Evolutionary conservation across 1,140 invertebrate species (phyloP), one percentile per base, ranked within the genome.

Genomic region (Pseudoatta argentina): DNA sequence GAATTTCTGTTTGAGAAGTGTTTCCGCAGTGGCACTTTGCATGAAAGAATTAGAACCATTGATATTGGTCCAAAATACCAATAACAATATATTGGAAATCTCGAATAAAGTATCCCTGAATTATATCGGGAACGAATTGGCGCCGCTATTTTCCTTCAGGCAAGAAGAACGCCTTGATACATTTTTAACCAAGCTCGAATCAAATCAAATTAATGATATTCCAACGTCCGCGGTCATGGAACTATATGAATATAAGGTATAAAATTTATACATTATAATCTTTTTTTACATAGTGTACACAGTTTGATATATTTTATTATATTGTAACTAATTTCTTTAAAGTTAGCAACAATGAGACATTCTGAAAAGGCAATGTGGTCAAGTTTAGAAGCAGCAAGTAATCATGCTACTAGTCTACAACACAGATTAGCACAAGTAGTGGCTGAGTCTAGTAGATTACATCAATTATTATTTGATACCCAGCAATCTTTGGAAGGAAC

Each of bases 141-240:
- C 86, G 12, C 91, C 94, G 7, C 92, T 96, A 24, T 92, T 94
- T 82, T 92, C 94, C 3, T 93, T 95, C 0, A 90, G 93, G 8
- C 96, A 96, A 92, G 95, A 96, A 89, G 93, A 93, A 14, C 94
- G 95, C 18, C 90, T 97, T 3, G 95, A 96, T 88, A 66, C 69
- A 12, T 94, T 96, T 30, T 91, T 97, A n/a, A 91, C 93, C 0
- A 95, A 93, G 85, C 89, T 96, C 18, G 91, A 95, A 1, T 92
- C 93, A 8, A 94, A 94, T 88, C 91, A 96, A 94, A 93, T 96
- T 48, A 91, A 89, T 0, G 96, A 97, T 87, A 94, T 96, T 75
- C 93, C 96, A 0, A 96, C 96, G 2, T 97, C 97, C 1, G 96
- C 96, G 48, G 95, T 97, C 3, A 97, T 97, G 96, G 97, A 97